A percentile compares a stretch with the other conserved stretches of the same genome.
phyloP scores from a whole-genome alignment of 92 coral and sea anemone genomes.

The Porites rus region DNA sequence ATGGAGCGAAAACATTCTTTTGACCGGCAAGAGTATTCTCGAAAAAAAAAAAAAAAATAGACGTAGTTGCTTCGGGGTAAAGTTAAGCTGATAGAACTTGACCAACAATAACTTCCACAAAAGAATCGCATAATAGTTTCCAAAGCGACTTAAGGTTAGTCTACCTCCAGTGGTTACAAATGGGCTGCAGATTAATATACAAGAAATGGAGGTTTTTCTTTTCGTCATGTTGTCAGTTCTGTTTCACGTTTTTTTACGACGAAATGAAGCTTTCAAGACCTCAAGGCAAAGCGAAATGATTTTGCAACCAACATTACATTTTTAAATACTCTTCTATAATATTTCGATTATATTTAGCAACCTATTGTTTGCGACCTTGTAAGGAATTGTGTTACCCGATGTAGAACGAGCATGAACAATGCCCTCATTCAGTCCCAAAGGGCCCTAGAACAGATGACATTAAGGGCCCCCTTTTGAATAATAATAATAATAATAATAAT shows the following conservation, averaged over 20 bases:
- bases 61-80: neutral
- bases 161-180: neutral
- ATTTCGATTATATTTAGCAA: conserved; percentile 11
- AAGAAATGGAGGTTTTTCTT: conserved; percentile 1
- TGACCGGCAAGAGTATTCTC: neutral
- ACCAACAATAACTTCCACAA: neutral
- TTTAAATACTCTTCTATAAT: conserved; percentile 4
- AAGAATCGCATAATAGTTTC: neutral
- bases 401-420: neutral
- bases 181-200: conserved; percentile 1
- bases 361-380: neutral
- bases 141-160: neutral
- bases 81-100: neutral
- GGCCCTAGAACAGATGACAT: neutral
- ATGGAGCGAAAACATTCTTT: conserved; percentile 12
- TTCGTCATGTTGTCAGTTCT: conserved; percentile 8
- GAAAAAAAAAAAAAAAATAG: neutral
- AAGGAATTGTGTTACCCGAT: neutral
- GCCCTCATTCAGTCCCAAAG: conserved; percentile 1
- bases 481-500: no score
- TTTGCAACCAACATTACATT: conserved; percentile 10
- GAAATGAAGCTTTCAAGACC: neutral
- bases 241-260: neutral
- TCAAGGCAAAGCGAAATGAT: neutral
- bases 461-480: no score